Evolutionary conservation across 2,797 vertebrate species (phyloP), one percentile per base, ranked within the genome.

Genomic region (Enteromius radiatus): DNA sequence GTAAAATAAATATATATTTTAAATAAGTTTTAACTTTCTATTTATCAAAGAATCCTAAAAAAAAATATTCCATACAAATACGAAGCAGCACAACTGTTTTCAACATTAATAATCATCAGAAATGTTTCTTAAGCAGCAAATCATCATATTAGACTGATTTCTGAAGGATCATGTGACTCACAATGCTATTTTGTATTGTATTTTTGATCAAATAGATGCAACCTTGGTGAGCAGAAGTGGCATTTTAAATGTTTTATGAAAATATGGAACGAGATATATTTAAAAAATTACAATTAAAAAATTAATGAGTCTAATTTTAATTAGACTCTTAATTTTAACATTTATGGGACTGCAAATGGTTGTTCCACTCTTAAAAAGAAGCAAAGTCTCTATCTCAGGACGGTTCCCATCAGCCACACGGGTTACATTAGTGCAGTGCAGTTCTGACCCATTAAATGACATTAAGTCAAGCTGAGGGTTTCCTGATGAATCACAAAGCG

Each of bases 381-480:
- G 4, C 5, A 4, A 43, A 63, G 43, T 4, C 12, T 75, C 49
- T 15, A 19, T 38, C 15, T 31, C 17, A 63, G 23, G n/a, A 47
- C 15, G 8, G 5, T 41, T 43, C 23, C 47, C 36, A 3, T 38
- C 33, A 28, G 15, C 19, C 28, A 2, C 15, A n/a, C 15, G 28
- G 77, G 47, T 79, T 19, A 59, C 78, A 80, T 69, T 23, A 52
- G 67, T 41, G 59, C 23, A 82, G 45, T 49, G 31, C 21, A 17
- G 64, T 7, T 31, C 59, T 9, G 33, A 7, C 43, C 47, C 74
- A 78, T 81, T 56, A 69, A 17, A 3, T 43, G 8, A 33, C 68
- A 74, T 87, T n/a, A 73, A 65, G 64, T 80, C 33, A 73, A 77
- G 38, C 56, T 21, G 43, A 14, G 47, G 28, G 43, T 41, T 64